Percentiles rank a stretch among this genome's conserved stretches.
These are phyloP conservation scores for Mobula birostris DNA, from an alignment of 2,113 vertebrate species.

Conservation along the genomic window DNA sequence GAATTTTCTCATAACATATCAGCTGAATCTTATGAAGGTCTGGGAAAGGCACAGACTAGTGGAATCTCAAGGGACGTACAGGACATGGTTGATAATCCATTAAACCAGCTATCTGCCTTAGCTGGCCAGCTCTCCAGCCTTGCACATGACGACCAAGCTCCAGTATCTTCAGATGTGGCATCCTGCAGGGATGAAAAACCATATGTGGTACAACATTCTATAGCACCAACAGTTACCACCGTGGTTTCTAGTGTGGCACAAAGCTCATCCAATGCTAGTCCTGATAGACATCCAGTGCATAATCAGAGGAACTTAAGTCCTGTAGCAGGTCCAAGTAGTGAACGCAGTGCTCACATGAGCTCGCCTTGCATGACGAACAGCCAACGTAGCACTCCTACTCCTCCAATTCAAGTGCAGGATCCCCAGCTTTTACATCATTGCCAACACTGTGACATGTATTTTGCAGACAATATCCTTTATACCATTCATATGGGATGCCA, in stretches of 20 bases:
- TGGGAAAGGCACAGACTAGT: conserved; percentile 59
- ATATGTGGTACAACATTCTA: conserved; percentile 81
- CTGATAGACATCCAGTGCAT: conserved; percentile 64
- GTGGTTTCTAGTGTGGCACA: conserved; percentile 64
- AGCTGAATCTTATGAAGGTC: conserved; percentile 70
- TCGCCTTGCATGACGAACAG: conserved; percentile 47
- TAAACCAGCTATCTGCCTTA: conserved; percentile 90
- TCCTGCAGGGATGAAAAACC: conserved; percentile 89
- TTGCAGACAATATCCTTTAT: conserved; percentile 39
- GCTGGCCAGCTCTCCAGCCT: conserved; percentile 90
- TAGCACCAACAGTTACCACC: conserved; percentile 60
- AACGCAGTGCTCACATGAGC: conserved; percentile 81
- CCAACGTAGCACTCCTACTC: conserved; percentile 27
- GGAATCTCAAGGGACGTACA: conserved; percentile 66
- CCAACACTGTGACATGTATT: conserved; percentile 38
- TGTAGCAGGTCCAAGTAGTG: conserved; percentile 77
- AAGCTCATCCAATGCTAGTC: conserved; percentile 75
- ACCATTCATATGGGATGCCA: conserved; percentile 40
- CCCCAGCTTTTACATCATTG: conserved; percentile 34
- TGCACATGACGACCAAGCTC: conserved; percentile 76
- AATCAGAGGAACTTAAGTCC: conserved; percentile 82
- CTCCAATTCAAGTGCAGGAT: conserved; percentile 31
- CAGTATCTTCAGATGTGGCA: conserved; percentile 76
- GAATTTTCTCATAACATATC: conserved; percentile 64
- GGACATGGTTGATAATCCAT: conserved; percentile 87